A percentile compares a stretch with the other conserved stretches of the same genome.
Conservation (phyloP, 2,888 invertebrate species). For the Hoplodrina blanda region DNA sequence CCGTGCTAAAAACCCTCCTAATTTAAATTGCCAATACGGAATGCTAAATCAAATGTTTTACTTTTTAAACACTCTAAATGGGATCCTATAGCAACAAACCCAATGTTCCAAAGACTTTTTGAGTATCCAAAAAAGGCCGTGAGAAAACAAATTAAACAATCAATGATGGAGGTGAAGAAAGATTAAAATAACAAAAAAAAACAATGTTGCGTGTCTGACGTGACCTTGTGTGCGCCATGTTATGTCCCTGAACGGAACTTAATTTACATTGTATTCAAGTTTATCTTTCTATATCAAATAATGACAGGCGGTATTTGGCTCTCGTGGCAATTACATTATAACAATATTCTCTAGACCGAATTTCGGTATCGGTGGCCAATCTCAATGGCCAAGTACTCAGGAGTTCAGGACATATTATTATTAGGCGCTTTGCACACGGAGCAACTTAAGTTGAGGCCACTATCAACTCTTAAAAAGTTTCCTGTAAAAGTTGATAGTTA, state of each 20-base stretch:
- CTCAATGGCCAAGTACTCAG: too few relatives aligned
- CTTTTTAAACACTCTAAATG: too few relatives aligned
- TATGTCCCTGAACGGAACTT: constrained; percentile 49
- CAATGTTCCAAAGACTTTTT: background rate
- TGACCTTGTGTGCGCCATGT: constrained; percentile 35
- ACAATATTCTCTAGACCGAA: background rate
- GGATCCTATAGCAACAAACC: too few relatives aligned
- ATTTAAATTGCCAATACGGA: constrained; percentile 1
- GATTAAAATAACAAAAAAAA: constrained; percentile 45
- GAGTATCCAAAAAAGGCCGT: constrained; percentile 10
- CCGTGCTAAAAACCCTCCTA: background rate
- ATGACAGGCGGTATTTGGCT: constrained; percentile 29
- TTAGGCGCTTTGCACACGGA: too few relatives aligned
- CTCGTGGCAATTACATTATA: constrained; percentile 9
- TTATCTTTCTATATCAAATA: constrained; percentile 40
- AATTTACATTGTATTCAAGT: constrained; percentile 42
- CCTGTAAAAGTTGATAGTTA: too few relatives aligned
- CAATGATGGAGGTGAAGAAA: constrained; percentile 41
- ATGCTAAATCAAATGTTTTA: background rate
- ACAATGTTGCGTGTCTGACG: constrained; percentile 33
- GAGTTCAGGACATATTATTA: too few relatives aligned
- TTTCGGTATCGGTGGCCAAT: too few relatives aligned
- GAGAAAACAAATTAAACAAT: constrained; percentile 38
- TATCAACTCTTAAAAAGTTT: too few relatives aligned
- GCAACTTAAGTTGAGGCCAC: too few relatives aligned